Evolutionary conservation across 1,140 invertebrate genomes (phyloP).

Genomic region (Cheumatopsyche charites): DNA sequence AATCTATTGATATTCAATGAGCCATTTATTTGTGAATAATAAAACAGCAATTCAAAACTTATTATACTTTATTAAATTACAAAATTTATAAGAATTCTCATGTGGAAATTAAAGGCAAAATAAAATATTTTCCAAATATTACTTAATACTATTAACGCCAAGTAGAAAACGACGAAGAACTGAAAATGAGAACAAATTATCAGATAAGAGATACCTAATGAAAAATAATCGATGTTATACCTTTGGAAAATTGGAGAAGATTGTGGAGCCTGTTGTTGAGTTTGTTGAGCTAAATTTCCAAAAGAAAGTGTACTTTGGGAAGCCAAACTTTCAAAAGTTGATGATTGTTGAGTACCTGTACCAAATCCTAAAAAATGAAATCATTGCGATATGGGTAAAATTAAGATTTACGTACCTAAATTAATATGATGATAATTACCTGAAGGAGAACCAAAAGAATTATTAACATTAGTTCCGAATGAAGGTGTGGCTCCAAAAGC

Average conservation of each 20-base stretch:
- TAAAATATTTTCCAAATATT: too few species aligned
- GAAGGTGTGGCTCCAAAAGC: slow-evolving; percentile 48
- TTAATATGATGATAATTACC: too few species aligned
- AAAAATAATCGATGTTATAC: slow-evolving; percentile 43
- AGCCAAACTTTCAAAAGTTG: slow-evolving; percentile 58
- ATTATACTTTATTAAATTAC: background rate
- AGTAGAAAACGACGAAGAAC: slow-evolving; percentile 58
- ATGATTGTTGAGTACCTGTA: slow-evolving; percentile 55
- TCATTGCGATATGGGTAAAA: background rate
- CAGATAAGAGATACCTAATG: background rate
- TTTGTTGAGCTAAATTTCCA: slow-evolving; percentile 59
- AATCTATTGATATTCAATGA: too few species aligned
- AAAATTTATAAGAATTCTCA: background rate
- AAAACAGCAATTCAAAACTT: too few species aligned
- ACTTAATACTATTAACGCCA: slow-evolving; percentile 51
- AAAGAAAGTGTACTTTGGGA: slow-evolving; percentile 60
- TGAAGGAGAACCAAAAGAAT: slow-evolving; percentile 52
- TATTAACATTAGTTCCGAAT: slow-evolving; percentile 52
- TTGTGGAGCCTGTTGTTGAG: slow-evolving; percentile 50
- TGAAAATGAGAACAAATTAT: slow-evolving; percentile 44
- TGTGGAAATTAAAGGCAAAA: background rate
- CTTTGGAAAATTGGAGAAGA: slow-evolving; percentile 54
- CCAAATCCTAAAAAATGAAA: slow-evolving; percentile 52
- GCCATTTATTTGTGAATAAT: too few species aligned
- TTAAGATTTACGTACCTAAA: background rate